Evolutionary conservation across 1,140 invertebrate species (phyloP), one percentile per base, ranked within the genome.

Genomic region (Pseudomyrmex sp.): DNA sequence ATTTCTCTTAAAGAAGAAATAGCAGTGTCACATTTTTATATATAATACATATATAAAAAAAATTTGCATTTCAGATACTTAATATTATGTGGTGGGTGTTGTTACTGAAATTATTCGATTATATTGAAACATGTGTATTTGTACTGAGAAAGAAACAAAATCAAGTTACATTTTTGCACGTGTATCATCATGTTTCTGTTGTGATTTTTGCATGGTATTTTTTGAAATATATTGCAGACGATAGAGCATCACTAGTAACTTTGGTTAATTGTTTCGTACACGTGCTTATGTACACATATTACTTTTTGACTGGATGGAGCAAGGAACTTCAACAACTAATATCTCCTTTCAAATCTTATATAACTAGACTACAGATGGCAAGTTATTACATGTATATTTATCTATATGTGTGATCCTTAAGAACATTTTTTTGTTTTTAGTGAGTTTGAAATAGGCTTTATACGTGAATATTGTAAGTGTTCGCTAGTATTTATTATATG

Each of bases 181-280:
- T 97, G 1, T 97, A 97, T 83, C 96, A 97, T 93, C 96, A 97
- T 86, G 91, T 95, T 58, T 95, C 95, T 70, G 96, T 96, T 69
- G 90, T 96, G 54, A 69, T 94, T 2, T 97, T 2, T 95, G 96
- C 89, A 97, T 96, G 96, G 94, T 96, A 20, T 96, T 94, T 18
- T 4, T 93, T 95, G 7, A 97, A 95, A 91, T 80, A 85, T 10
- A 8, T 80, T 52, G 44, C 74, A 79, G 92, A 90, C 73, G 90
- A 87, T 50, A 91, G 46, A 15, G 12, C 0, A 0, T 7, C 26
- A 63, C 35, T 74, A 23, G 1, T 54, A 15, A 0, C 3, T 20
- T 1, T 63, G 0, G 0, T 82, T 5, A 82, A 82, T 65, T 74
- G 79, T 65, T 0, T 0, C 1, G 12, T 82, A 0, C 79, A 82